Percentiles rank a stretch among this genome's conserved stretches.
phyloP scores from a whole-genome alignment of 2,113 vertebrate species.

The Isurus oxyrinchus region DNA sequence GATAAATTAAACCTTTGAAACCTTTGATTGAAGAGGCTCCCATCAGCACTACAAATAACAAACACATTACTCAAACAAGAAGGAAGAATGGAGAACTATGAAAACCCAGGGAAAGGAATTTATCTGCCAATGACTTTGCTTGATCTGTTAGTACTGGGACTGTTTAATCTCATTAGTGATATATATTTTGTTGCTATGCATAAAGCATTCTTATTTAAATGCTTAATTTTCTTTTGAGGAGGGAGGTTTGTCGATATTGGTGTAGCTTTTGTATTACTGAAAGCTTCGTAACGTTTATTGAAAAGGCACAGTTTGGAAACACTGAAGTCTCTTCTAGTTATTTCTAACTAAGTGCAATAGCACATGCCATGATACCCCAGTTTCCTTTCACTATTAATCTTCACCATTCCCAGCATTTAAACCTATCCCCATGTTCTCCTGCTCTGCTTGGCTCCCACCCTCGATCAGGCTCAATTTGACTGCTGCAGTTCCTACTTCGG shows the following conservation, averaged over 20 bases:
- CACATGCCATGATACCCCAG: background rate
- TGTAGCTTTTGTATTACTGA: background rate
- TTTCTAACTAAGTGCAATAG: background rate
- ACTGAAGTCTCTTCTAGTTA: background rate
- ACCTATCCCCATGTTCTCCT: background rate
- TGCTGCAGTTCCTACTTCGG: background rate
- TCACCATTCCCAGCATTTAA: background rate
- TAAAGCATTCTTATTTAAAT: background rate
- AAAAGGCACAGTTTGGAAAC: background rate
- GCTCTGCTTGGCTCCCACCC: background rate
- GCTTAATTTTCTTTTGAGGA: background rate
- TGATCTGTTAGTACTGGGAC: background rate
- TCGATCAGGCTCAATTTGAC: background rate
- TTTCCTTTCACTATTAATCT: conserved; percentile 17
- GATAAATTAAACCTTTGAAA: background rate
- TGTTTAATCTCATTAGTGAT: background rate
- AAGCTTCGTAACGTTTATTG: background rate
- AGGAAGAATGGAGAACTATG: background rate
- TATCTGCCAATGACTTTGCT: background rate
- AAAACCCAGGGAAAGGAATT: background rate
- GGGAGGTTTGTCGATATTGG: background rate
- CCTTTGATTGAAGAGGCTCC: background rate
- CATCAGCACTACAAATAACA: background rate
- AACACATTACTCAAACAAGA: background rate
- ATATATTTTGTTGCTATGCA: background rate